Evolutionary conservation across 2,113 vertebrate species (phyloP).

Genomic region (Oncorhynchus gorbuscha): DNA sequence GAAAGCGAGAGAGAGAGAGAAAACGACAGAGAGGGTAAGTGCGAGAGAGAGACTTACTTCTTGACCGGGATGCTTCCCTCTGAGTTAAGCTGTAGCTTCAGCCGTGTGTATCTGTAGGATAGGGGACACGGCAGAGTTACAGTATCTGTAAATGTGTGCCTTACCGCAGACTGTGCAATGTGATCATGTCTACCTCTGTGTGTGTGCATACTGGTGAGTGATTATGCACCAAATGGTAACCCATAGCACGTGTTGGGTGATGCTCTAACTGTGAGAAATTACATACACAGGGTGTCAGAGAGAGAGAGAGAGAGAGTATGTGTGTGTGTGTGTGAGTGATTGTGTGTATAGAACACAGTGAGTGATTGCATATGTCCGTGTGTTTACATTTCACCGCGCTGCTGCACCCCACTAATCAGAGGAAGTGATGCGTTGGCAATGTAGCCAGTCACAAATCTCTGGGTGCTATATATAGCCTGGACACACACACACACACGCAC

Average conservation of each 20-base stretch:
- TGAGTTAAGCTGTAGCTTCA: slow-evolving; percentile 92
- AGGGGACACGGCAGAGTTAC: slow-evolving; percentile 28
- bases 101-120: slow-evolving; percentile 85
- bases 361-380: not conserved
- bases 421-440: slow-evolving; percentile 42
- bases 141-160: not conserved
- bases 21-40: slow-evolving; percentile 7
- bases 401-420: slow-evolving; percentile 37
- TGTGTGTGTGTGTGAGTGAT: not conserved
- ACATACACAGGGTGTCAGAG: not conserved
- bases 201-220: not conserved
- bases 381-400: slow-evolving; percentile 32
- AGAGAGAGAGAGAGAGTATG: not conserved
- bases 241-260: slow-evolving; percentile 17
- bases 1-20: slow-evolving; percentile 1
- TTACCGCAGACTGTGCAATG: not conserved
- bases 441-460: slow-evolving; percentile 24
- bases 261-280: not conserved
- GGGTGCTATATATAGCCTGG: slow-evolving; percentile 65
- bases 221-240: slow-evolving; percentile 20
- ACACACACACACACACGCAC: too few species aligned
- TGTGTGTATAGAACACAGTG: not conserved
- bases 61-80: slow-evolving; percentile 94
- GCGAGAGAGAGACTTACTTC: slow-evolving; percentile 82
- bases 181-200: not conserved